Conservation (phyloP, 1,140 invertebrate species). For the Eueides isabella region DNA sequence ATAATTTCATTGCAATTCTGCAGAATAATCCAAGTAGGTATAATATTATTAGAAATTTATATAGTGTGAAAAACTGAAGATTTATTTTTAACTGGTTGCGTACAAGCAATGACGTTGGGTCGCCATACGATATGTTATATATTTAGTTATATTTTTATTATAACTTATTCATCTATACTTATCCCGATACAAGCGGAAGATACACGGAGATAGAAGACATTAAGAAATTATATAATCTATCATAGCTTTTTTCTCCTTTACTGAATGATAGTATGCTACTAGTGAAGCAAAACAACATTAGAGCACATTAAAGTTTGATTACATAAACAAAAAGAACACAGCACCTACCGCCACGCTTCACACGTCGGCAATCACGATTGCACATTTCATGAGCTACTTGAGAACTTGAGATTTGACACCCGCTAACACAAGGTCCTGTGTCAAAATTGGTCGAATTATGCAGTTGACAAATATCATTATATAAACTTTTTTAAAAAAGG, state of each 20-base stretch:
- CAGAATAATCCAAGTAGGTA: no score
- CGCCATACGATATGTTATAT: no score
- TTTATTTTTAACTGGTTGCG: no score
- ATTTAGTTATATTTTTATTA: no score
- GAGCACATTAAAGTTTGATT: slow-evolving; percentile 15
- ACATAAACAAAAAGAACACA: slow-evolving; percentile 31
- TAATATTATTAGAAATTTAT: no score
- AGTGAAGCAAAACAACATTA: slow-evolving; percentile 1
- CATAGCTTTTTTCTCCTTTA: background rate
- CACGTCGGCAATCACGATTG: slow-evolving; percentile 29
- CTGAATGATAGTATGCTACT: background rate
- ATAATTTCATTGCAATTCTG: no score
- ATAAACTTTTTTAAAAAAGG: background rate
- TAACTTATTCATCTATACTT: no score
- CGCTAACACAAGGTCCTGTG: slow-evolving; percentile 21
- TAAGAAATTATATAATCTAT: background rate
- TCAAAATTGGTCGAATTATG: slow-evolving; percentile 14
- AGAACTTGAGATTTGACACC: slow-evolving; percentile 21
- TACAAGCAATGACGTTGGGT: no score
- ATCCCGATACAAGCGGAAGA: no score
- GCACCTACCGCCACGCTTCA: slow-evolving; percentile 18
- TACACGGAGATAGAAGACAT: background rate
- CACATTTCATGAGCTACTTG: slow-evolving; percentile 15
- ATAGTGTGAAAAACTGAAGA: no score
- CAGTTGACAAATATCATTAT: background rate